Conservation (phyloP, 2,888 invertebrate species). For the Machimus atricapillus region DNA sequence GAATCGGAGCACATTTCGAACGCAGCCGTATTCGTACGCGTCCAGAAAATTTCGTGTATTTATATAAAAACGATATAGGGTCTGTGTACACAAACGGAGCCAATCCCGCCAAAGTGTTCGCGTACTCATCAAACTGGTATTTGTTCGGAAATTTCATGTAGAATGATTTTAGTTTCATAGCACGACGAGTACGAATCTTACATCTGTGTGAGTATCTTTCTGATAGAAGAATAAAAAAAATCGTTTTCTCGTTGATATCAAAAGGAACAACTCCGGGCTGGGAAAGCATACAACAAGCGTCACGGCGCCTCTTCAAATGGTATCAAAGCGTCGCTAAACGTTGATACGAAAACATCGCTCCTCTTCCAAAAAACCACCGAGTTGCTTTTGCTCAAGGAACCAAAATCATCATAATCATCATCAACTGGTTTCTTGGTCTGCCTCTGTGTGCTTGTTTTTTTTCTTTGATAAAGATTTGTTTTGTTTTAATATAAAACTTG, state of each 20-base stretch:
- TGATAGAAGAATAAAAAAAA: conserved; percentile 9
- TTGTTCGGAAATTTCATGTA: background rate
- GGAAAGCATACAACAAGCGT: conserved; percentile 47
- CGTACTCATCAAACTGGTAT: background rate
- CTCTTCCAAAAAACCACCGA: background rate
- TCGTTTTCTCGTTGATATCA: conserved; percentile 34
- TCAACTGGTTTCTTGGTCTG: background rate
- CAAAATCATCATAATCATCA: background rate
- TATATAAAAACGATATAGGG: conserved; percentile 33
- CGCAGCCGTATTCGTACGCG: background rate
- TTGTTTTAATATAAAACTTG: background rate
- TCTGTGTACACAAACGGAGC: background rate
- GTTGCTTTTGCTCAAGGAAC: background rate
- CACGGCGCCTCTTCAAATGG: conserved; percentile 53
- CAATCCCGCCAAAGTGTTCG: background rate
- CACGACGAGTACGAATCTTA: background rate
- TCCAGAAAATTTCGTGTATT: conserved; percentile 36
- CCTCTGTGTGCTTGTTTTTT: background rate
- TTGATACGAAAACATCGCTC: conserved; percentile 62
- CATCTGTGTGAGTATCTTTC: background rate
- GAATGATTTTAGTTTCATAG: background rate
- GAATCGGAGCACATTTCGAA: background rate
- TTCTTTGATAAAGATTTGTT: background rate
- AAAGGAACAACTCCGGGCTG: background rate
- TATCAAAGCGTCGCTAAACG: conserved; percentile 64